phyloP scores from a whole-genome alignment of 1,140 invertebrate genomes.

The Mactra quadrangularis region DNA sequence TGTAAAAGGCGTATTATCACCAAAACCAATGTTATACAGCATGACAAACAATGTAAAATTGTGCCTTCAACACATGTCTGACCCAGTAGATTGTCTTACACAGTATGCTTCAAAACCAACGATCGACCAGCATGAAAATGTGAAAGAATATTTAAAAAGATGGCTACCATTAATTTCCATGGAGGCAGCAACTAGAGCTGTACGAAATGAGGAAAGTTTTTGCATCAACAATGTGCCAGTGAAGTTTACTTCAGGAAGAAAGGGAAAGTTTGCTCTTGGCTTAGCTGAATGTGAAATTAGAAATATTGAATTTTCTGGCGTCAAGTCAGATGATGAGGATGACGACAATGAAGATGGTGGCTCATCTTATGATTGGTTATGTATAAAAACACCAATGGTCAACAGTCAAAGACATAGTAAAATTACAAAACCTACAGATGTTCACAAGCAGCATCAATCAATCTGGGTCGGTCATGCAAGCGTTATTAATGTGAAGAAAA shows the following conservation, averaged over 20 bases:
- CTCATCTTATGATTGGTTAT: slow-evolving; percentile 43
- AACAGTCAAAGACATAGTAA: not conserved
- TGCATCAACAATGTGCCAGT: slow-evolving; percentile 53
- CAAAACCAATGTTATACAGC: slow-evolving; percentile 60
- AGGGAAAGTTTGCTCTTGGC: slow-evolving; percentile 47
- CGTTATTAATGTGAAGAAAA: slow-evolving; percentile 34
- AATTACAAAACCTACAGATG: not conserved
- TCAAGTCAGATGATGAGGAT: slow-evolving; percentile 7
- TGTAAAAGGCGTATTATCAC: slow-evolving; percentile 58
- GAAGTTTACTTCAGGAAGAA: slow-evolving; percentile 23
- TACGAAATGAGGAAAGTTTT: slow-evolving; percentile 38
- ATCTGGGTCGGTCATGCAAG: slow-evolving; percentile 28
- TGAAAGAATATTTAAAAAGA: slow-evolving; percentile 53
- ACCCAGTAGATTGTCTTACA: slow-evolving; percentile 62
- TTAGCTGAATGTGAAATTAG: slow-evolving; percentile 48
- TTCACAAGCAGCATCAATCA: not conserved
- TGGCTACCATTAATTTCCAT: slow-evolving; percentile 68
- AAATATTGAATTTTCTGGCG: slow-evolving; percentile 60
- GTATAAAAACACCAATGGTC: slow-evolving; percentile 22
- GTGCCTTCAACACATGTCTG: slow-evolving; percentile 64
- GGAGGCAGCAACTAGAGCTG: slow-evolving; percentile 66
- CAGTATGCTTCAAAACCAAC: slow-evolving; percentile 37
- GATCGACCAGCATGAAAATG: slow-evolving; percentile 29
- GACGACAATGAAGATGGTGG: not conserved
- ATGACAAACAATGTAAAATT: slow-evolving; percentile 67